Base-by-base conservation (phyloP, 2,113 vertebrate genomes). In the Oophaga pumilio region DNA sequence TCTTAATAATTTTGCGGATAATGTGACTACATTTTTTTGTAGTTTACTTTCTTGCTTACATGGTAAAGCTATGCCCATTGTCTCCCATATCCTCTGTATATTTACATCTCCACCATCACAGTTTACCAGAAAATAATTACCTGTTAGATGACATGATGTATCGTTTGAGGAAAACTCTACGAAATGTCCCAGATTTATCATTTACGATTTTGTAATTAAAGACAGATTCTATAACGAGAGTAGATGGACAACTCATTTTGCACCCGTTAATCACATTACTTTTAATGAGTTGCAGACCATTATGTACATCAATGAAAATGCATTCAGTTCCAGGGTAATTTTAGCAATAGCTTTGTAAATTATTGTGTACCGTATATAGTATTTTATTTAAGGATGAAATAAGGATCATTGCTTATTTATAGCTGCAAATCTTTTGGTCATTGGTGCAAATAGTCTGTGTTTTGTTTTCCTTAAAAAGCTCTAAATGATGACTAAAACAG, bases 211-310 rank as follows among this genome's bases (percentile, higher is more conserved):
- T 74, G 74, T 74, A 85, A 85, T 85, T 85, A 85, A 85, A 74
- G 43, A 74, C 83, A 11, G 69, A 85, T 74, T 73, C 49, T 26
- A 59, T 20, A 59, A 12, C 10, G 12, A 56, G 43, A 76, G 68
- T 74, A 85, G 53, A 59, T 69, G 50, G 83, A 74, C 83, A 57
- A 85, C 43, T 84, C 68, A 74, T 73, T 84, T 84, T 71, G 68
- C 82, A 84, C 6, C 71, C 49, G 60, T 43, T 82, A 82, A 82
- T 82, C 18, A 82, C 43, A 49, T 82, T 82, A 66, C 17, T 50
- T 62, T 82, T 82, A 64, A 64, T 82, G 43, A 68, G 60, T 49
- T 82, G 43, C 18, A 64, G 28, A 18, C 17, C 20, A 18, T 66
- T 62, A 64, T 82, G 79, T 10, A 49, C 60, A 82, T 18, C 60